Evolutionary conservation across 2,888 invertebrate genomes (phyloP).

Genomic region (Myathropa florea): DNA sequence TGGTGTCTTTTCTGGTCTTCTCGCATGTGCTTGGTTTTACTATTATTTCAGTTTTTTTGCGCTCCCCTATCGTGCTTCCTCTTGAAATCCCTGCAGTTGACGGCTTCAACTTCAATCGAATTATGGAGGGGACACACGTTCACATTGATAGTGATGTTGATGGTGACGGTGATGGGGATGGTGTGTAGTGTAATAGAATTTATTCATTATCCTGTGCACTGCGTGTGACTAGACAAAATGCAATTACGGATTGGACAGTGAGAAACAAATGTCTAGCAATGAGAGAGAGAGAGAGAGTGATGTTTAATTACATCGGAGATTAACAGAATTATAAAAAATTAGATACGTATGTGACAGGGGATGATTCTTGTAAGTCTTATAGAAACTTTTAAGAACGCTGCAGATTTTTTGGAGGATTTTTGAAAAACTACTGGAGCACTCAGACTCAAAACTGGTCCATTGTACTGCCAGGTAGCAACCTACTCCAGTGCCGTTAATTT

Average conservation of each 20-base stretch:
- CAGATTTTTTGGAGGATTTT: too few relatives aligned
- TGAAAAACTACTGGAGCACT: too few relatives aligned
- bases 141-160: neutral
- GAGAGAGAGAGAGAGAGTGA: neutral
- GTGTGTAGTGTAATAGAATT: constrained; percentile 25
- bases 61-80: neutral
- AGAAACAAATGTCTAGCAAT: neutral
- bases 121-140: neutral
- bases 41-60: neutral
- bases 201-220: constrained; percentile 45
- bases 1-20: neutral
- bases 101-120: neutral
- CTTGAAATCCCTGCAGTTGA: neutral
- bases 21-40: neutral
- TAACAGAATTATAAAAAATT: neutral
- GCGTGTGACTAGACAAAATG: constrained; percentile 41
- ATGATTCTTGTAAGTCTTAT: too few relatives aligned
- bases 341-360: neutral
- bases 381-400: too few relatives aligned
- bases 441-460: too few relatives aligned
- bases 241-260: constrained; percentile 22
- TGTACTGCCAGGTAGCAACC: too few relatives aligned
- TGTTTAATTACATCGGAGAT: neutral
- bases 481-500: too few relatives aligned
- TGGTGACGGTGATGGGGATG: neutral